phyloP scores from a whole-genome alignment of 2,797 vertebrate genomes.

The Ctenochaetus hawaiiensis region DNA sequence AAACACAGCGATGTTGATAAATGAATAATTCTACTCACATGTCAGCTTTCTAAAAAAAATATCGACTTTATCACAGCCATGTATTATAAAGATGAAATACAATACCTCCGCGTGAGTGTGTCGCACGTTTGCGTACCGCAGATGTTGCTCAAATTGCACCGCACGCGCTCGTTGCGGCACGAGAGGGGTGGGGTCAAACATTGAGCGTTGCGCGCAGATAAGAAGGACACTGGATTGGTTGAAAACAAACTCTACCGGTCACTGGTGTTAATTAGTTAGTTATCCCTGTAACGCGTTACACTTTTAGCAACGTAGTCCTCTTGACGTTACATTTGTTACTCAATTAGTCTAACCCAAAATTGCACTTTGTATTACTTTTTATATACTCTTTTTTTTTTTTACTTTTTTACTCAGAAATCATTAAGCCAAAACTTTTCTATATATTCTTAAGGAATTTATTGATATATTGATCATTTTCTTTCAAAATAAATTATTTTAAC shows the following conservation, averaged over 20 bases:
- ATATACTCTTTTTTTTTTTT: too few species aligned
- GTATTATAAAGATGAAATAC: neutral
- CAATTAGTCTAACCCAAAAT: too few species aligned
- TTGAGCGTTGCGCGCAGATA: constrained; percentile 7
- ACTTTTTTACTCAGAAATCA: too few species aligned
- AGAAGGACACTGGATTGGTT: neutral
- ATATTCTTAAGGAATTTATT: too few species aligned
- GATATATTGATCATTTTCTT: too few species aligned
- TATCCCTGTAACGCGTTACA: neutral
- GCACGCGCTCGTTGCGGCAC: constrained; percentile 56
- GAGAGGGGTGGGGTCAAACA: constrained; percentile 59
- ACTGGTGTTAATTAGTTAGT: too few species aligned
- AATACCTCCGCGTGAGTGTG: neutral
- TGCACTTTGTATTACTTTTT: too few species aligned
- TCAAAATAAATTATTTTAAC: too few species aligned
- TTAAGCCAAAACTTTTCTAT: too few species aligned
- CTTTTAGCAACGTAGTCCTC: neutral
- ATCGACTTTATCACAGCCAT: neutral
- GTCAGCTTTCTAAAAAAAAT: neutral
- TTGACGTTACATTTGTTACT: neutral
- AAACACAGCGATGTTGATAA: neutral
- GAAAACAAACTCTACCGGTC: neutral
- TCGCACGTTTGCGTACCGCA: constrained; percentile 14
- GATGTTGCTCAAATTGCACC: constrained; percentile 44
- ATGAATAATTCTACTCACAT: neutral